Percentiles rank a stretch among this genome's conserved stretches.
phyloP scores from a whole-genome alignment of 2,888 invertebrate species.

The Microctonus aethiopoides region DNA sequence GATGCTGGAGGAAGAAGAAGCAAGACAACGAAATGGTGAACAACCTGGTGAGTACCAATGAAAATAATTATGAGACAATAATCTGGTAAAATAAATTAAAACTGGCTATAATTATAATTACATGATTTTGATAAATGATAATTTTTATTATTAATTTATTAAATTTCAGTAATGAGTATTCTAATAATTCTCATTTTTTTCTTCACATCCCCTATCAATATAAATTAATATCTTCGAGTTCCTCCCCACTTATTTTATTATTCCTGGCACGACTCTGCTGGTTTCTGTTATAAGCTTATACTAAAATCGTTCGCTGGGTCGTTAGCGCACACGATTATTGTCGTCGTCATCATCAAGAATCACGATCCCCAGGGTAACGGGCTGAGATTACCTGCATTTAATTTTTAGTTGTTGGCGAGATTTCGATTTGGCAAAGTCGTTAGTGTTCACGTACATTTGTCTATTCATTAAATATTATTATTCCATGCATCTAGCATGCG shows the following conservation, averaged over 20 bases:
- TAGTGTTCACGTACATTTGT: slow-evolving; percentile 12
- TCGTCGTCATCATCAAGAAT: slow-evolving; percentile 38
- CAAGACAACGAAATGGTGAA: slow-evolving; percentile 72
- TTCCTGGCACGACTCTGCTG: slow-evolving; percentile 42
- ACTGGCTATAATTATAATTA: too few species aligned
- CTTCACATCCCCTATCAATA: slow-evolving; percentile 32
- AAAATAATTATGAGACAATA: too few species aligned
- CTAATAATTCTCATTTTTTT: too few species aligned
- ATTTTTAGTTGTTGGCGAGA: slow-evolving; percentile 59
- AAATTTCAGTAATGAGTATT: too few species aligned
- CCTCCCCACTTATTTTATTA: slow-evolving; percentile 42
- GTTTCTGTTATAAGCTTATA: slow-evolving; percentile 46
- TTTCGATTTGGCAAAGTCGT: slow-evolving; percentile 59
- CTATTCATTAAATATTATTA: neutral
- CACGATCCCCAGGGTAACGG: slow-evolving; percentile 41
- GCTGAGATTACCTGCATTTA: slow-evolving; percentile 43
- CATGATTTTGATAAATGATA: too few species aligned
- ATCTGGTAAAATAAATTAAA: too few species aligned
- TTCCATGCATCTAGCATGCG: neutral
- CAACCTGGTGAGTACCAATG: slow-evolving; percentile 71
- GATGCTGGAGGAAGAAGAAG: slow-evolving; percentile 87
- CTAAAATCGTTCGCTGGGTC: slow-evolving; percentile 58
- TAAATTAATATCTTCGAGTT: neutral
- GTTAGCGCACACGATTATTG: slow-evolving; percentile 54
- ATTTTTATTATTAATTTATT: too few species aligned